A percentile compares a stretch with the other conserved stretches of the same genome.
These are phyloP conservation scores for Notodonta ziczac DNA, from an alignment of 2,888 invertebrate species.

Conservation along the genomic window DNA sequence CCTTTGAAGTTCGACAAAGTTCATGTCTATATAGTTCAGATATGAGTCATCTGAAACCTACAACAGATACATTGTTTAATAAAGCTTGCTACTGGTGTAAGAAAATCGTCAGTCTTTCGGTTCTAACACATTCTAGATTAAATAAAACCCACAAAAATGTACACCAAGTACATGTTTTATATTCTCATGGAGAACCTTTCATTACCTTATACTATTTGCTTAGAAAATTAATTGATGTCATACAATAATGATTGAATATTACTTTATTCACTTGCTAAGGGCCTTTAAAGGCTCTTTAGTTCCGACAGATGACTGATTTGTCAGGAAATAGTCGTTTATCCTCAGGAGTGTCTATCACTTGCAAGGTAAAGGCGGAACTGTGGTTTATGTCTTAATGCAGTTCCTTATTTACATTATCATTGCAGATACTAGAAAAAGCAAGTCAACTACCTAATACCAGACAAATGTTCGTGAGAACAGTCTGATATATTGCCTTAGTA, in stretches of 20 bases:
- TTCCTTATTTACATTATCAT: background rate
- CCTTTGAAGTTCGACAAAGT: slow-evolving; percentile 36
- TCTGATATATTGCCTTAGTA: no score
- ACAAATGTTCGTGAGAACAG: background rate
- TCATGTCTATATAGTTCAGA: slow-evolving; percentile 12
- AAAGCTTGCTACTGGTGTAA: background rate
- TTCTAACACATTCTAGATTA: no score
- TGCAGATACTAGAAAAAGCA: background rate
- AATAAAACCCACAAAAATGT: no score
- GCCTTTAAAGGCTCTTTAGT: slow-evolving; percentile 21
- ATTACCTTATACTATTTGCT: no score
- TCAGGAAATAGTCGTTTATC: slow-evolving; percentile 27
- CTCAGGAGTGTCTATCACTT: slow-evolving; percentile 11
- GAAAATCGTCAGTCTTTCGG: no score
- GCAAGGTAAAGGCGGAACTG: slow-evolving; percentile 21
- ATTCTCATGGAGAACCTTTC: no score
- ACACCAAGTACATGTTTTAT: no score
- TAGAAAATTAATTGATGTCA: no score
- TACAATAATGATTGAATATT: background rate
- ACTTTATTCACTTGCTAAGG: background rate
- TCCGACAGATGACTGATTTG: slow-evolving; percentile 34
- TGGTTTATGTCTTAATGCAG: background rate
- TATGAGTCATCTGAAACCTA: no score
- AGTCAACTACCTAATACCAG: background rate
- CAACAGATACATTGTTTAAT: background rate